Conservation (phyloP, 2,113 vertebrate species). For the Oncorhynchus mykiss region DNA sequence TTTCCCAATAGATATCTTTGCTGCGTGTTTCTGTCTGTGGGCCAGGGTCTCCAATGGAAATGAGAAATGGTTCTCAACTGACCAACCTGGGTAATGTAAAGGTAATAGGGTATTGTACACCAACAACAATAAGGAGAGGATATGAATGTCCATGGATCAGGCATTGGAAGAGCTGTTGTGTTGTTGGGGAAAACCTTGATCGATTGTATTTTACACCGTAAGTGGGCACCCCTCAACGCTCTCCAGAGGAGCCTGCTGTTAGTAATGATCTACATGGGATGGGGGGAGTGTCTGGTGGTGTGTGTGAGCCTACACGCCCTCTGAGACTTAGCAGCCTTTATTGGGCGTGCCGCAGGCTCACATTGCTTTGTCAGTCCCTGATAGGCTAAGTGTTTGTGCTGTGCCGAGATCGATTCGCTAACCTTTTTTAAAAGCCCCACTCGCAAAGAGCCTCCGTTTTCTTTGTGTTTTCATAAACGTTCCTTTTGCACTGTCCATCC, state of each 20-base stretch:
- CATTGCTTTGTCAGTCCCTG: slow-evolving; percentile 35
- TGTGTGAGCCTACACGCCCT: background rate
- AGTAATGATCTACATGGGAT: slow-evolving; percentile 36
- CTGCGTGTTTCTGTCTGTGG: no score
- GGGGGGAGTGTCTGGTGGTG: slow-evolving; percentile 1
- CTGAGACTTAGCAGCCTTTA: slow-evolving; percentile 21
- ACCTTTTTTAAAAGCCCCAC: background rate
- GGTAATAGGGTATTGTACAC: background rate
- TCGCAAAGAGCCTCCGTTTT: background rate
- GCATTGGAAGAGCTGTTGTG: slow-evolving; percentile 6
- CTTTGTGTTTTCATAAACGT: slow-evolving; percentile 16
- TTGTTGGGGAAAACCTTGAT: slow-evolving; percentile 27
- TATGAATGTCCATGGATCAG: slow-evolving; percentile 24
- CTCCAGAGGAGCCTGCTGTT: slow-evolving; percentile 16
- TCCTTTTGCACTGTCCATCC: background rate
- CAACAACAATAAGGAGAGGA: background rate
- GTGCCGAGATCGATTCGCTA: slow-evolving; percentile 20
- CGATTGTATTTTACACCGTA: slow-evolving; percentile 37
- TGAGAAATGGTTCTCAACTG: no score
- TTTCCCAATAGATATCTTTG: no score
- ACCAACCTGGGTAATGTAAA: no score
- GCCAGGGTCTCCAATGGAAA: no score
- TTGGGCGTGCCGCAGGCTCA: slow-evolving; percentile 14
- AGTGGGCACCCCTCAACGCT: slow-evolving; percentile 6
- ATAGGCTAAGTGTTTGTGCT: slow-evolving; percentile 48